phyloP scores from a whole-genome alignment of 2,888 invertebrate species.

The Allolobophora icterica region DNA sequence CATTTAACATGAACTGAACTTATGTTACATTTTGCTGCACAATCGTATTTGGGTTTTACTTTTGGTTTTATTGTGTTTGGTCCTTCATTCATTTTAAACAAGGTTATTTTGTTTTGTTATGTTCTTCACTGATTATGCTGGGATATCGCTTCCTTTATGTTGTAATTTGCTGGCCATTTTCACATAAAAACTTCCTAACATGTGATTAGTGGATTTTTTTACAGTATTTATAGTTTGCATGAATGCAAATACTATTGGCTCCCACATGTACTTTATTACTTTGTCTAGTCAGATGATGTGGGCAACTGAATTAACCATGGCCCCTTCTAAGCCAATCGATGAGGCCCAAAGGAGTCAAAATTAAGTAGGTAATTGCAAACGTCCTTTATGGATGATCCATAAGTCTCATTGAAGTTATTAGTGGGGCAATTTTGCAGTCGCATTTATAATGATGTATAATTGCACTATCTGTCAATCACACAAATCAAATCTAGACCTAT shows the following conservation, averaged over 20 bases:
- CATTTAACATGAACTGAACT: neutral
- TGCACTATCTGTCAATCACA: no score
- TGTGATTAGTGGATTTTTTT: slow-evolving; percentile 1
- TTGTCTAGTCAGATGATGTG: neutral
- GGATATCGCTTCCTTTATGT: neutral
- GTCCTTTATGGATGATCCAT: neutral
- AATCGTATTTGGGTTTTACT: neutral
- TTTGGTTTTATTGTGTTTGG: neutral
- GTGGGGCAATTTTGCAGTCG: no score
- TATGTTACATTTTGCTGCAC: neutral
- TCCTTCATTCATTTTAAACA: neutral
- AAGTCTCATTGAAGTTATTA: neutral
- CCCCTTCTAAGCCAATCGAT: no score
- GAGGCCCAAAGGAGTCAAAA: neutral
- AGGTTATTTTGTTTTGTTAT: neutral
- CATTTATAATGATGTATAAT: no score
- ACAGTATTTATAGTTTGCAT: neutral
- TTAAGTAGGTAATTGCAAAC: neutral
- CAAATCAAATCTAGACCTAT: no score
- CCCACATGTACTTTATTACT: neutral
- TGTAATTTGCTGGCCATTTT: neutral
- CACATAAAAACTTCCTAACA: neutral
- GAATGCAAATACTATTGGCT: neutral
- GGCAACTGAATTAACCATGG: no score
- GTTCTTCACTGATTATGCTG: neutral